These are phyloP conservation scores for Trichonephila clavata DNA, from an alignment of 1,140 invertebrate genomes.

Conservation along the genomic window DNA sequence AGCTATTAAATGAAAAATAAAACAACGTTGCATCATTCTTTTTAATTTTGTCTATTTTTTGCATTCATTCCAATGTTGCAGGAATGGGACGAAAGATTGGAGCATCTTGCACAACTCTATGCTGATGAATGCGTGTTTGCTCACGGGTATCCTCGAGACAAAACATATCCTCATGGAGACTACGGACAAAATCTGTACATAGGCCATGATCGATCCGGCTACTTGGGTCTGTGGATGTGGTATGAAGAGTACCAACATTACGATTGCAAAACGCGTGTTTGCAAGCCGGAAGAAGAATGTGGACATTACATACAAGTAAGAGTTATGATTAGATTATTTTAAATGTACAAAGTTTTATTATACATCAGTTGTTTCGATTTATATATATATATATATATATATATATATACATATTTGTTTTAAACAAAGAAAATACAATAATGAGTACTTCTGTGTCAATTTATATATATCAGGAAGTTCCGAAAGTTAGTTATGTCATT, in stretches of 20 bases:
- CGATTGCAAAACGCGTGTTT: background rate
- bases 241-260: slow-evolving; percentile 56
- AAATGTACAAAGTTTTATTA: no score
- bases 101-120: slow-evolving; percentile 36
- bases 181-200: slow-evolving; percentile 64
- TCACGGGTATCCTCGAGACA: slow-evolving; percentile 1
- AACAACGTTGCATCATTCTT: no score
- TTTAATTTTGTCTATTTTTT: no score
- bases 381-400: no score
- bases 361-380: no score
- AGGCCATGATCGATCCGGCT: slow-evolving; percentile 30
- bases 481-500: no score
- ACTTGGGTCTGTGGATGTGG: slow-evolving; percentile 38
- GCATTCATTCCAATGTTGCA: background rate
- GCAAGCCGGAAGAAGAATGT: slow-evolving; percentile 14
- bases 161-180: background rate
- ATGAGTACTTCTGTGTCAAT: no score
- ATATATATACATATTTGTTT: no score
- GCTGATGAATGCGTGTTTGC: slow-evolving; percentile 32
- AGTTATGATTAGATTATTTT: background rate
- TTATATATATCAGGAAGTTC: no score
- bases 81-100: slow-evolving; percentile 65
- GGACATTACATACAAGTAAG: slow-evolving; percentile 61
- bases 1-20: no score
- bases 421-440: no score